Percentiles rank a stretch among this genome's conserved stretches.
These are phyloP conservation scores for Bovichtus variegatus DNA, from an alignment of 2,797 vertebrate species.

Conservation along the genomic window DNA sequence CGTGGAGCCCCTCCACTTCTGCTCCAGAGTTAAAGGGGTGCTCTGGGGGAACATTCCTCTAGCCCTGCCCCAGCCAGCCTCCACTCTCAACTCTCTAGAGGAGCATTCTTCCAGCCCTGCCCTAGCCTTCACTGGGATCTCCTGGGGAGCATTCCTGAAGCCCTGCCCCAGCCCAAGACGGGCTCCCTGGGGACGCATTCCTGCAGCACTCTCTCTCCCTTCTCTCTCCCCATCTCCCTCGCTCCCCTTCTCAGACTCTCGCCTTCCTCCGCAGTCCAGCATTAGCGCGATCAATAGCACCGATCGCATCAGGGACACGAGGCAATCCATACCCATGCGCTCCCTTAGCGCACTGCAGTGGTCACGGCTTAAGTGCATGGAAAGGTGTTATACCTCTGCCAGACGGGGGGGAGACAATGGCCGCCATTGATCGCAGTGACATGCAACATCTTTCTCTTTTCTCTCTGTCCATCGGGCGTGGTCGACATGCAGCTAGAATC, in stretches of 20 bases:
- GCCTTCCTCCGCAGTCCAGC: conserved; percentile 88
- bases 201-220: conserved; percentile 82
- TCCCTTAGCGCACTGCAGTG: conserved; percentile 88
- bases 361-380: conserved; percentile 88
- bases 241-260: conserved; percentile 77
- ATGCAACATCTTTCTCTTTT: conserved; percentile 85
- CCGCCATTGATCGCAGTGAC: conserved; percentile 86
- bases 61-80: conserved; percentile 83
- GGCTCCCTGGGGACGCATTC: conserved; percentile 85
- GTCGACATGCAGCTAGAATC: conserved; percentile 57
- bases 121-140: conserved; percentile 84
- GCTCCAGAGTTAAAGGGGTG: conserved; percentile 82
- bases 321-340: conserved; percentile 87
- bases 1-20: conserved; percentile 76
- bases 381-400: conserved; percentile 88
- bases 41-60: conserved; percentile 85
- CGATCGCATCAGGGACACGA: conserved; percentile 88
- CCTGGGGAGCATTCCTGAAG: conserved; percentile 86
- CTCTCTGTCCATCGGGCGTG: conserved; percentile 76
- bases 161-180: conserved; percentile 86
- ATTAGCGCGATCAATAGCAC: conserved; percentile 89
- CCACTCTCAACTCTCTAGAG: conserved; percentile 82
- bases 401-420: conserved; percentile 83
- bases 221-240: conserved; percentile 72
- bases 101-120: conserved; percentile 86